Evolutionary conservation across 2,113 vertebrate species (phyloP).

Genomic region (Tympanuchus pallidicinctus): DNA sequence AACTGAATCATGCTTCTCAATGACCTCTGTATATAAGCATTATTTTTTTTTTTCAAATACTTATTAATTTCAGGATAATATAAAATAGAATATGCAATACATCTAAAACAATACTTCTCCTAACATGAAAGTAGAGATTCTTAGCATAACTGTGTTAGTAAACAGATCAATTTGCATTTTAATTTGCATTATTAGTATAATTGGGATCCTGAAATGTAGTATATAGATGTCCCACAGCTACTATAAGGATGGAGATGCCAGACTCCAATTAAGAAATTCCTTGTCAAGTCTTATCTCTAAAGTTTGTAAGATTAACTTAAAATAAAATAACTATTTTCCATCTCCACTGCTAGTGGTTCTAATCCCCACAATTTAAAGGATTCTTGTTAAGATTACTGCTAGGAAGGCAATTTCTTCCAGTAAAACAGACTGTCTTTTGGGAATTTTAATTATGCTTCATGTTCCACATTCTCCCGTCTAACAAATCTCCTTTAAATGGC

Average conservation of each 20-base stretch:
- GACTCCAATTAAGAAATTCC: constrained; percentile 33
- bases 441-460: neutral
- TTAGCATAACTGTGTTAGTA: constrained; percentile 38
- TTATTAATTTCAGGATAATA: neutral
- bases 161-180: constrained; percentile 61
- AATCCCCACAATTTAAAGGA: constrained; percentile 1
- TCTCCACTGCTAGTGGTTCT: neutral
- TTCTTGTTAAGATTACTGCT: constrained; percentile 10
- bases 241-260: neutral
- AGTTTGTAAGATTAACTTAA: constrained; percentile 23
- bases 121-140: constrained; percentile 9
- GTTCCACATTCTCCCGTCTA: neutral
- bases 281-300: constrained; percentile 49
- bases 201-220: constrained; percentile 2
- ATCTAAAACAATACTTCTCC: neutral
- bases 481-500: neutral
- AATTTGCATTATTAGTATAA: constrained; percentile 47
- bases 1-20: neutral
- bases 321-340: constrained; percentile 25
- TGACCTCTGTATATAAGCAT: neutral
- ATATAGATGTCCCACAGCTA: neutral
- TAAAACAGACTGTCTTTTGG: neutral
- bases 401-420: neutral
- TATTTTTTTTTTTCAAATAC: neutral
- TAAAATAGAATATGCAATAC: neutral